Evolutionary conservation across 2,888 invertebrate genomes (phyloP).

Genomic region (Lymantria monacha): DNA sequence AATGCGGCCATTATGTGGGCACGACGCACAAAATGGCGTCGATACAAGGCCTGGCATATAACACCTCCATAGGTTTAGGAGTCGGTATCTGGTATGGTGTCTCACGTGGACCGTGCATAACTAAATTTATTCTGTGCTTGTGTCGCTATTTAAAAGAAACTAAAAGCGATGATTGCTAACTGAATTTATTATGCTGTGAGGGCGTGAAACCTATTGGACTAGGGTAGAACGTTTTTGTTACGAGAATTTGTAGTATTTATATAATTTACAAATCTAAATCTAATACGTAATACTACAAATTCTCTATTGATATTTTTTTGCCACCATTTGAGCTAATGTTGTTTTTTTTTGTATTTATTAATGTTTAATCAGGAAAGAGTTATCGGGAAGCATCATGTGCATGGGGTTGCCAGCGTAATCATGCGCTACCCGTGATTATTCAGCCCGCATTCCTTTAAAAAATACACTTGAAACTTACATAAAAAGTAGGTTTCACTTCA

Average conservation of each 20-base stretch:
- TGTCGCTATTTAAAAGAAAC: slow-evolving; percentile 53
- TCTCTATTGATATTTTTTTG: slow-evolving; percentile 40
- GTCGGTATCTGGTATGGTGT: slow-evolving; percentile 36
- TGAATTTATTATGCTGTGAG: slow-evolving; percentile 59
- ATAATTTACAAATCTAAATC: slow-evolving; percentile 39
- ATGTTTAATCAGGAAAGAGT: slow-evolving; percentile 28
- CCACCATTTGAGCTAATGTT: slow-evolving; percentile 28
- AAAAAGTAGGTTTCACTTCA: slow-evolving; percentile 71
- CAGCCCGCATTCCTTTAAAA: slow-evolving; percentile 71
- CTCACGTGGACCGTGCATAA: slow-evolving; percentile 49
- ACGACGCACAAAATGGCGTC: slow-evolving; percentile 38
- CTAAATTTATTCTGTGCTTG: slow-evolving; percentile 52
- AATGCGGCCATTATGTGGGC: slow-evolving; percentile 60
- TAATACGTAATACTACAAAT: slow-evolving; percentile 54
- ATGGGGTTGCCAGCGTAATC: slow-evolving; percentile 66
- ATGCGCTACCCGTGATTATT: slow-evolving; percentile 78
- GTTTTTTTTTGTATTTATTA: slow-evolving; percentile 23
- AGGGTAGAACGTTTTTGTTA: slow-evolving; percentile 40
- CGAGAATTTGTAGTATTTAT: slow-evolving; percentile 53
- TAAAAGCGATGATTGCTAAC: slow-evolving; percentile 75
- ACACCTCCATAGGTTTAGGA: slow-evolving; percentile 26
- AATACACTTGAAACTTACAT: slow-evolving; percentile 75
- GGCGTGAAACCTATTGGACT: slow-evolving; percentile 61
- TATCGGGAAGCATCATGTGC: slow-evolving; percentile 70
- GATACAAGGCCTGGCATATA: slow-evolving; percentile 19